Conservation (phyloP, 1,140 invertebrate genomes). For the Magallana gigas region DNA sequence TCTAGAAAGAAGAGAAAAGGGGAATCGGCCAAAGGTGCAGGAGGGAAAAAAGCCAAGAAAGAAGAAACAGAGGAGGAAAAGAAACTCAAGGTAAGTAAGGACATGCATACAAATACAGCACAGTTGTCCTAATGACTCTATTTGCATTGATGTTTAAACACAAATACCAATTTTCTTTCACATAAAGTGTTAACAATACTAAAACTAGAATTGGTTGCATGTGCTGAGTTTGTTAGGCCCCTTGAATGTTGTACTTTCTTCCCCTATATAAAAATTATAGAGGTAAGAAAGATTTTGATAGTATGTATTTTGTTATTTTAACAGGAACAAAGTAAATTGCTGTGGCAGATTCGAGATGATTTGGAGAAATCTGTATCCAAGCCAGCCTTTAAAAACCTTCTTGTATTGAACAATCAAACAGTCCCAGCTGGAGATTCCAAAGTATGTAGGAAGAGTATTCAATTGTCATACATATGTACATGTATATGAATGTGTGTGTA, state of each 20-base stretch:
- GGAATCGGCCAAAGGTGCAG: conserved; percentile 57
- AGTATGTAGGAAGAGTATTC: conserved; percentile 76
- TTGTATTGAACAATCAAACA: conserved; percentile 87
- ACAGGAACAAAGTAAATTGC: conserved; percentile 88
- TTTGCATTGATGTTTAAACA: too few species aligned
- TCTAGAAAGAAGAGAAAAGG: conserved; percentile 74
- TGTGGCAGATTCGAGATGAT: conserved; percentile 86
- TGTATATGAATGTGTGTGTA: too few species aligned
- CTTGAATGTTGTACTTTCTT: too few species aligned
- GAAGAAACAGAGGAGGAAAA: conserved; percentile 77
- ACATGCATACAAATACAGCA: too few species aligned
- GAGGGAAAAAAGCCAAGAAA: conserved; percentile 76
- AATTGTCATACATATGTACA: too few species aligned
- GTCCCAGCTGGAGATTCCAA: conserved; percentile 83
- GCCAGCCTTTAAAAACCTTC: conserved; percentile 82
- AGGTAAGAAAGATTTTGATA: not conserved
- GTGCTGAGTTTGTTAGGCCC: too few species aligned
- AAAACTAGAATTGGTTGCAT: too few species aligned
- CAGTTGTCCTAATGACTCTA: too few species aligned
- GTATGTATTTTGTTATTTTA: conserved; percentile 46
- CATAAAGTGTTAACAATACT: too few species aligned
- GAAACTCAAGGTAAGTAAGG: conserved; percentile 67
- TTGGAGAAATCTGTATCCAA: conserved; percentile 79
- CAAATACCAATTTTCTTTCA: too few species aligned
- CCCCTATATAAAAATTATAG: not conserved